Evolutionary conservation across 2,113 vertebrate genomes (phyloP).

Genomic region (Carassius carassius): DNA sequence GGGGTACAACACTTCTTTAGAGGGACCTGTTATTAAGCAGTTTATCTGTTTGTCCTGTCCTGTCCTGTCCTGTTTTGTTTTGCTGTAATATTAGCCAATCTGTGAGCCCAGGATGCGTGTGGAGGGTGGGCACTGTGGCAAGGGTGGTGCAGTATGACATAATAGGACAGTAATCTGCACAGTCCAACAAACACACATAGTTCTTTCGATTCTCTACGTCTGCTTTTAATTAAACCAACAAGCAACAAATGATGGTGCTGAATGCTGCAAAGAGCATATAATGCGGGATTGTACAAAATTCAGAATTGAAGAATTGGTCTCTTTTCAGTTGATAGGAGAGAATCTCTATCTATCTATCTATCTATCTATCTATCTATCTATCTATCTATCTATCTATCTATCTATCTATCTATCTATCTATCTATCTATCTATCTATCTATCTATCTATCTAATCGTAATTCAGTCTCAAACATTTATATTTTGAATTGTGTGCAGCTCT

Average conservation of each 20-base stretch:
- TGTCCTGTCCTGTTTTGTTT: constrained; percentile 9
- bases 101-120: constrained; percentile 25
- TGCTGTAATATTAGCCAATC: constrained; percentile 33
- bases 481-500: no score
- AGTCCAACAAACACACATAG: constrained; percentile 4
- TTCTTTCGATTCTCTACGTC: not conserved
- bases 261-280: constrained; percentile 1
- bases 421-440: no score
- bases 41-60: not conserved
- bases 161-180: constrained; percentile 37
- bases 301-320: not conserved
- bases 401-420: no score
- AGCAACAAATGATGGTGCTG: constrained; percentile 1
- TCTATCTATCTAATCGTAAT: no score
- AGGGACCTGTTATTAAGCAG: constrained; percentile 10
- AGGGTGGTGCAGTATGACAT: constrained; percentile 21
- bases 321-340: not conserved
- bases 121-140: constrained; percentile 18
- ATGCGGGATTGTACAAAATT: constrained; percentile 15
- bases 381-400: no score
- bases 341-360: not conserved
- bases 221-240: constrained; percentile 40
- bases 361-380: no score
- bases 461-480: no score
- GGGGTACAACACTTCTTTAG: constrained; percentile 21